phyloP scores from a whole-genome alignment of 2,113 vertebrate genomes.

The Mormyrus lacerda region DNA sequence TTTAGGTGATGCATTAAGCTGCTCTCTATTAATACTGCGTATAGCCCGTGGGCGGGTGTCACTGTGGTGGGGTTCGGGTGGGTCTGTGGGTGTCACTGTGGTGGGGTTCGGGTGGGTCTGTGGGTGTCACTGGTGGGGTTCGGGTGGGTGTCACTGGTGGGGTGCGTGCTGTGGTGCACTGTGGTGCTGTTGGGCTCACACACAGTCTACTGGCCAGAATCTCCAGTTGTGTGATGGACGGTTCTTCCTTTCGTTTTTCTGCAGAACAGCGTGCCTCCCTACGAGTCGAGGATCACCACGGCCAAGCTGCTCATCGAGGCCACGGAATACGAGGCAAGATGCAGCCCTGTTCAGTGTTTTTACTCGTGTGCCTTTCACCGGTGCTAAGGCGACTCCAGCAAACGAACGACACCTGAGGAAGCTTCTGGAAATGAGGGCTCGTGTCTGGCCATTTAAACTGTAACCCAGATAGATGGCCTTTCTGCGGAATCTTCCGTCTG shows the following conservation, averaged over 20 bases:
- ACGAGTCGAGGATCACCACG: conserved; percentile 55
- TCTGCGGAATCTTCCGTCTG: neutral
- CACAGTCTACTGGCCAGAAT: neutral
- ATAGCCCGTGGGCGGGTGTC: neutral
- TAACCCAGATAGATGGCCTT: neutral
- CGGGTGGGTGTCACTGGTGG: no score
- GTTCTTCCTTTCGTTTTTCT: conserved; percentile 3
- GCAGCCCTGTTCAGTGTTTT: neutral
- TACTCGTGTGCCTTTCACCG: neutral
- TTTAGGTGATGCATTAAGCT: neutral
- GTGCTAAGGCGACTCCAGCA: neutral
- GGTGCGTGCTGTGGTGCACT: no score
- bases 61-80: neutral
- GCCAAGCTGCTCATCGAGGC: conserved; percentile 57
- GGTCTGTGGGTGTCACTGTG: neutral
- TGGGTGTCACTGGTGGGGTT: neutral
- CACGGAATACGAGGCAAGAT: conserved; percentile 56
- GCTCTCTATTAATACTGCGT: neutral
- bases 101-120: no score
- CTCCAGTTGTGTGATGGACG: neutral
- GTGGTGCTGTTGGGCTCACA: no score
- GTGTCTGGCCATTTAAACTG: neutral
- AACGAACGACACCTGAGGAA: neutral
- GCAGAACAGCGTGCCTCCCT: conserved; percentile 51
- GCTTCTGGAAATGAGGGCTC: neutral